Evolutionary conservation across 1,140 invertebrate genomes (phyloP).

Genomic region (Hormaphis cornu): DNA sequence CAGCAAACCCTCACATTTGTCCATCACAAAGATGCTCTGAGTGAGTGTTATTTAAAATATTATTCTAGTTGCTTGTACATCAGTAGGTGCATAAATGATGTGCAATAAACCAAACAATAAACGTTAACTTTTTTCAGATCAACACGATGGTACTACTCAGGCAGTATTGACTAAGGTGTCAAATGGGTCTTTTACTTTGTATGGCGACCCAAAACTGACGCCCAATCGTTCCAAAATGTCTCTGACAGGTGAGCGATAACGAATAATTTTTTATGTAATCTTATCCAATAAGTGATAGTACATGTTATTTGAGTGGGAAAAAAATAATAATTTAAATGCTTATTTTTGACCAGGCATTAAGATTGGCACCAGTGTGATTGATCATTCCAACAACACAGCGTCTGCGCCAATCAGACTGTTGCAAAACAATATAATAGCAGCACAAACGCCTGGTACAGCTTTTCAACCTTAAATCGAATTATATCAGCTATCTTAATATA

Average conservation of each 20-base stretch:
- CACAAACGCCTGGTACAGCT: slow-evolving; percentile 7
- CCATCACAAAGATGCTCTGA: slow-evolving; percentile 25
- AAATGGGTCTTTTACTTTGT: slow-evolving; percentile 24
- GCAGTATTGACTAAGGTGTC: slow-evolving; percentile 25
- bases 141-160: slow-evolving; percentile 28
- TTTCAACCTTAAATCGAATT: neutral
- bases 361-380: slow-evolving; percentile 20
- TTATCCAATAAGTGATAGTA: neutral
- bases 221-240: slow-evolving; percentile 28
- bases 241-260: neutral
- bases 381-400: slow-evolving; percentile 30
- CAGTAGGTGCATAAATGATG: neutral
- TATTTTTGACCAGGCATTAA: slow-evolving; percentile 4
- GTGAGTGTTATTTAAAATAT: no score
- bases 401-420: slow-evolving; percentile 20
- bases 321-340: neutral
- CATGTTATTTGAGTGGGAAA: neutral
- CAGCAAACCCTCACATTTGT: slow-evolving; percentile 27
- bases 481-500: neutral
- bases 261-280: neutral
- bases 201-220: slow-evolving; percentile 23
- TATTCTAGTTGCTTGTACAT: no score
- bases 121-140: neutral
- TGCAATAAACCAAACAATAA: neutral
- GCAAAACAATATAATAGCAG: slow-evolving; percentile 22